Conservation (phyloP, 2,888 invertebrate genomes). For the Malthinus flaveolus region DNA sequence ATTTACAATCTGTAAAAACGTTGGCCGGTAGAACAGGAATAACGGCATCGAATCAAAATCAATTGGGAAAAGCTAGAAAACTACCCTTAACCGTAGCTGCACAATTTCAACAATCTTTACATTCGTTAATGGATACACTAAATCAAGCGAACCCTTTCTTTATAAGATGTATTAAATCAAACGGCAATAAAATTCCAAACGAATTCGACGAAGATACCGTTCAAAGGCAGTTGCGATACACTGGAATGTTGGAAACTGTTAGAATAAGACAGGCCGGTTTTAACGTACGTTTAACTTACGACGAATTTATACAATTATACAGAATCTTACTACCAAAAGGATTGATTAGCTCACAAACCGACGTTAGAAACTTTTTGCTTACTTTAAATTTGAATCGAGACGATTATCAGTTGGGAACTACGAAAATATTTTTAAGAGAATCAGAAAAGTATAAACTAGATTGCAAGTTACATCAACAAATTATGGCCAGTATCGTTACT, state of each 20-base stretch:
- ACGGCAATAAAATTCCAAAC: conserved; percentile 89
- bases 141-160: conserved; percentile 88
- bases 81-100: conserved; percentile 92
- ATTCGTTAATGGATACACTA: conserved; percentile 89
- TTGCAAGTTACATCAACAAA: conserved; percentile 89
- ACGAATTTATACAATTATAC: conserved; percentile 92
- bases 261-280: conserved; percentile 93
- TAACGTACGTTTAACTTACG: conserved; percentile 90
- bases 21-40: conserved; percentile 76
- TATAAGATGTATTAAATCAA: conserved; percentile 93
- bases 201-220: conserved; percentile 93
- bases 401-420: conserved; percentile 86
- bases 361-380: conserved; percentile 82
- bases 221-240: conserved; percentile 87
- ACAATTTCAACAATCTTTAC: conserved; percentile 92
- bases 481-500: conserved; percentile 88
- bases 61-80: conserved; percentile 70
- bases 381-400: conserved; percentile 83
- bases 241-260: conserved; percentile 96
- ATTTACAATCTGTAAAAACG: conserved; percentile 89
- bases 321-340: conserved; percentile 89
- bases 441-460: conserved; percentile 92
- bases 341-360: conserved; percentile 80
- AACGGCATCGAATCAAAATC: conserved; percentile 58
- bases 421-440: conserved; percentile 92